Evolutionary conservation across 2,113 vertebrate species (phyloP), one percentile per base, ranked within the genome.

Genomic region (Aspiorhynchus laticeps): DNA sequence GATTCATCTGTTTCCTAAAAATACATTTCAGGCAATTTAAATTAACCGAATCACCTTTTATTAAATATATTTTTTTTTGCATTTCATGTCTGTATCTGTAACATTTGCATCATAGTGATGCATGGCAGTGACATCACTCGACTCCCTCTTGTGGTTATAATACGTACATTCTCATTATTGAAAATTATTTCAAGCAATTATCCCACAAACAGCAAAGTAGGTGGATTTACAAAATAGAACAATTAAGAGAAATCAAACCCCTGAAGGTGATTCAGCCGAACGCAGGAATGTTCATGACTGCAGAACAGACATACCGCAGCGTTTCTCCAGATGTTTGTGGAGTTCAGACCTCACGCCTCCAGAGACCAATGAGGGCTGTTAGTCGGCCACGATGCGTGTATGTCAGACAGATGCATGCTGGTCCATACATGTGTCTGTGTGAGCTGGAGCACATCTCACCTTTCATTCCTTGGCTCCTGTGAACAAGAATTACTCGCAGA

Each of bases 131-230:
- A 80, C 28, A 87, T 85, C 73, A 73, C 75, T 86, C 59, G 74
- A 85, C 87, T 86, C 91, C 89, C 89, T 89, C 91, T 90, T 87
- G 89, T 91, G 91, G 89, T 65, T 53, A 82, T 69, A 84, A 73
- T 36, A 7, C 8, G 48, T 38, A 87, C 56, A 65, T 79, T 56
- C n/a, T 36, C n/a, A 26, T 41, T 3, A 41, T 85, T 80, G 48
- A 38, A 51, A 28, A 51, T 46, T 3, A 73, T 86, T 83, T 83
- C 7, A 41, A 51, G 8, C 38, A 46, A 11, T 48, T 31, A n/a
- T 33, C 26, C 10, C 11, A 71, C 43, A 48, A 48, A 9, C 7
- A n/a, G 53, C 8, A 61, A 63, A 80, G 14, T 26, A 61, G 11
- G 26, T 21, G 19, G 26, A 15, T 63, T 33, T 10, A 28, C 26